Base-by-base conservation (phyloP, 2,888 invertebrate genomes). In the Drosophila melanosoma region DNA sequence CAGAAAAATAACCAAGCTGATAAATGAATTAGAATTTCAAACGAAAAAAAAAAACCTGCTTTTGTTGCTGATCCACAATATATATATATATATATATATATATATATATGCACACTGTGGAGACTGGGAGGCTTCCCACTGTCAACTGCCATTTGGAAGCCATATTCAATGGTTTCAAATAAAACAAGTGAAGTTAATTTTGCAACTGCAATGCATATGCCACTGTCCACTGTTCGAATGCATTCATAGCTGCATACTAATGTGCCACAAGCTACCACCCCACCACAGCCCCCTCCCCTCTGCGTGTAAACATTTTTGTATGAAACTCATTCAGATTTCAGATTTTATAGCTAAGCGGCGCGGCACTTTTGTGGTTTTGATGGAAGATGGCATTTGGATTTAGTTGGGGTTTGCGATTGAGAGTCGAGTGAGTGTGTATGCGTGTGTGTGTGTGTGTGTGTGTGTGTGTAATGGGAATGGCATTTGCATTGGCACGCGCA, bases 301-400 rank as follows among this genome's bases (percentile, higher is more conserved):
- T 26, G 17, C 26, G 10, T 15, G 8, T 15, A 51, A 49, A 61
- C 70, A 79, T 63, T 77, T 83, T 70, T 76, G 81, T 74, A 64
- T 83, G 81, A 74, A 71, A 69, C 77, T 76, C 83, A 88, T 86
- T 84, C 76, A 88, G 75, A 65, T 73, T 83, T 81, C n/a, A 38
- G 54, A 54, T 54, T 36, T 54, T 54, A 52, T 52, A 52, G 53
- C 53, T 17, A 17, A 40, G 54, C 73, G 77, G 68, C 83, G 69
- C 86, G 69, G 76, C 81, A 74, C 79, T 79, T 86, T 81, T 73
- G 70, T 81, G 79, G 79, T 61, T 40, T 58, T 62, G 62, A 58
- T 73, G 66, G 49, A 61, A 56, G 56, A 70, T 74, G 63, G 36
- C 17, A 54, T 62, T 53, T 52, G 49, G 45, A 48, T 23, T 35